Evolutionary conservation across 2,888 invertebrate genomes (phyloP), one percentile per base, ranked within the genome.

Genomic region (Atethmia centrago): DNA sequence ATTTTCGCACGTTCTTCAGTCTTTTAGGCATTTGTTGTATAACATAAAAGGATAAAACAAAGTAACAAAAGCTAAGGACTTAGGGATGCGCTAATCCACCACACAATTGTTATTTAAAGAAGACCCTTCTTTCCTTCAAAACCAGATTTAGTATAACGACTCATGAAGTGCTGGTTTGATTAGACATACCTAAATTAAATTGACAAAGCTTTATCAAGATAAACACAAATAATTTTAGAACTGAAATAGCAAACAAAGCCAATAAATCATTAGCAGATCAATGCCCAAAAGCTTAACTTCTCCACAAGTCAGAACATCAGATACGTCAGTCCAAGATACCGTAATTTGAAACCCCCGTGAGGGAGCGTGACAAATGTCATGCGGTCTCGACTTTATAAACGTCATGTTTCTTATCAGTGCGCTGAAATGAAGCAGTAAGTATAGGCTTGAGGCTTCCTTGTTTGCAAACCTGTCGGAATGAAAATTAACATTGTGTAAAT

Each of bases 301-400:
- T 66, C 31, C 31, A 25, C 55, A 59, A 72, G 1, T 28, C 28
- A 53, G 55, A 74, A 82, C 82, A 87, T 85, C 85, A 79, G 85
- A 85, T 82, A 82, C 77, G 85, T 85, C 85, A 82, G 81, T 83
- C 62, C 76, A 64, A 85, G 87, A 87, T 88, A 90, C 77, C 84
- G 83, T 77, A 83, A 87, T 84, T 87, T 83, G 82, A 81, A 85
- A 79, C 84, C 76, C 83, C 85, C 85, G 80, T 88, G 86, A 88
- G 85, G 80, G 82, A 79, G 71, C 85, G 78, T 92, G 90, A 92
- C 91, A 92, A 92, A 92, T 90, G 92, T 90, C 89, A 91, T 87
- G 88, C 91, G 90, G 89, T 88, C 85, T 83, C 83, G 87, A 89
- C 90, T 91, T 90, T 87, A 87, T 84, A 90, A 88, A 87, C 84